Evolutionary conservation across 2,888 invertebrate genomes (phyloP), one percentile per base, ranked within the genome.

Genomic region (Nipponacmea schrenckii): DNA sequence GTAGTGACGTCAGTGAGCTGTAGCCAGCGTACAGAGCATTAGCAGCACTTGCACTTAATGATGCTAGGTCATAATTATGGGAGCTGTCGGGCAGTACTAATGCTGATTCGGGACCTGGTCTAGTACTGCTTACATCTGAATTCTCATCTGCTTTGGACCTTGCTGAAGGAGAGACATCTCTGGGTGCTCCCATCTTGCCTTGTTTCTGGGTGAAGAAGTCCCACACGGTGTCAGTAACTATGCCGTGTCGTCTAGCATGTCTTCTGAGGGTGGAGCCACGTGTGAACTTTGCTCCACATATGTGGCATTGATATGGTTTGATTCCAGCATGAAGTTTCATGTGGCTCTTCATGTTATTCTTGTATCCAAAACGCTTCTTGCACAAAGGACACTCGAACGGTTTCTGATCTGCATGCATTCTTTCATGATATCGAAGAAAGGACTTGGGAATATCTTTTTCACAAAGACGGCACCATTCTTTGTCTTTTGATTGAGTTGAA

Each of bases 261-360:
- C 85, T 74, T 17, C 85, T 77, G 10, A 85, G 77, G 12, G 85
- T 85, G 27, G 85, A 85, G 1, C 84, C 85, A 27, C 85, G 80
- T 0, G 85, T 85, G 67, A 85, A 85, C 74, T 82, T 83, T 17
- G 85, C 84, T 24, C 83, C 82, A 74, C 85, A 85, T 64, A 84
- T 78, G 70, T 81, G 80, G 72, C 85, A 85, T 70, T 83, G 83
- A 75, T 84, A 83, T 12, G 84, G 85, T 74, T 85, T 85, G 39
- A 84, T 80, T 56, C 85, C 85, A 31, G 81, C 83, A 70, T 85
- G 85, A 8, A 84, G 80, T 74, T 85, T 85, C 74, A 85, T 80
- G 73, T 85, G 85, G 8, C 84, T 84, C 75, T 85, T 85, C 84
- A 85, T 84, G 78, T 85, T 85, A 75, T 85, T 85, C 72, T 84